Percentiles rank a stretch among this genome's conserved stretches.
Conservation (phyloP, 1,140 invertebrate genomes). For the Palaemon carinicauda region DNA sequence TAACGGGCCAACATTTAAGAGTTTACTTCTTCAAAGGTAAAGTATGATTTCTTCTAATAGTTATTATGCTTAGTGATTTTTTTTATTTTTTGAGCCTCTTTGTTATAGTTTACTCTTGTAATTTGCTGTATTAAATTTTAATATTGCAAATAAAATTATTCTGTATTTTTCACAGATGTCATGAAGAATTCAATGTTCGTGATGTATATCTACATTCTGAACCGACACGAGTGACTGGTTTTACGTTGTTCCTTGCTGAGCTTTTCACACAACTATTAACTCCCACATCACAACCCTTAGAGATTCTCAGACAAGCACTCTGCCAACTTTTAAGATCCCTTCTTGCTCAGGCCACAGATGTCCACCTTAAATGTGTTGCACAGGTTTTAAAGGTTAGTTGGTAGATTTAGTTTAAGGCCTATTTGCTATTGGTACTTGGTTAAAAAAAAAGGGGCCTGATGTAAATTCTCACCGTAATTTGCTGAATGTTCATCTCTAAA, state of each 20-base stretch:
- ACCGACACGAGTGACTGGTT: conserved; percentile 45
- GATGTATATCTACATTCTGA: conserved; percentile 49
- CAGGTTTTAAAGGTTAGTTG: conserved; percentile 56
- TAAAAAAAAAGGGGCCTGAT: no score
- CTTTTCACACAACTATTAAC: conserved; percentile 49
- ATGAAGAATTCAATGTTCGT: conserved; percentile 51
- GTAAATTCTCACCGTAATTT: no score
- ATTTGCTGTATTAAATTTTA: background rate
- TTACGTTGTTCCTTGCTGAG: conserved; percentile 56
- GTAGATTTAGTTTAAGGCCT: background rate
- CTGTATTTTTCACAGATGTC: conserved; percentile 32
- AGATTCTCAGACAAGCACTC: conserved; percentile 36
- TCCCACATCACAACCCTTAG: conserved; percentile 19
- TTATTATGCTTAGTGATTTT: no score
- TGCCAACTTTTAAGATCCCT: conserved; percentile 47
- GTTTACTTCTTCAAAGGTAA: conserved; percentile 50
- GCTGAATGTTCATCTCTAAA: no score
- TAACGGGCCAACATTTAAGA: conserved; percentile 56
- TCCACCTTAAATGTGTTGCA: conserved; percentile 56
- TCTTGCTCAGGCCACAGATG: conserved; percentile 40
- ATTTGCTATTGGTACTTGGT: background rate
- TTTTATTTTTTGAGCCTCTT: background rate
- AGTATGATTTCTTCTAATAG: background rate
- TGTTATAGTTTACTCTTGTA: background rate
- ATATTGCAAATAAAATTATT: no score